Percentiles rank a stretch among this genome's conserved stretches.
These are phyloP conservation scores for Hirtodrosophila histrioides DNA, from an alignment of 2,888 invertebrate genomes.

Conservation along the genomic window DNA sequence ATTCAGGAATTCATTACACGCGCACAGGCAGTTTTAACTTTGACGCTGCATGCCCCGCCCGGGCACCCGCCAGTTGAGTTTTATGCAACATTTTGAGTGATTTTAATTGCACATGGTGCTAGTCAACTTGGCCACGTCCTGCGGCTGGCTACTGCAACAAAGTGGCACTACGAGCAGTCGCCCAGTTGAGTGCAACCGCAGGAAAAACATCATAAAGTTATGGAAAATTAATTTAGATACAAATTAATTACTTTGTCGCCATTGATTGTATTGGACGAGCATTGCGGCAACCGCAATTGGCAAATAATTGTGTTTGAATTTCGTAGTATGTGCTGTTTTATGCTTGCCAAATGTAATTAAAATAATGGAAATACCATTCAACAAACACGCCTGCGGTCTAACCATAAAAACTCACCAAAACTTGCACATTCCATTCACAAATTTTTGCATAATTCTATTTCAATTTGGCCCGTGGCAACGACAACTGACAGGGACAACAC, in stretches of 20 bases:
- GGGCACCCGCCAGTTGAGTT: slow-evolving; percentile 3
- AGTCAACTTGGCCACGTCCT: slow-evolving; percentile 23
- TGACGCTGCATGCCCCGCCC: slow-evolving; percentile 1
- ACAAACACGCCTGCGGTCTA: slow-evolving; percentile 57
- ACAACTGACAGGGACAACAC: slow-evolving; percentile 18
- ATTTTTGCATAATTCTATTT: slow-evolving; percentile 44
- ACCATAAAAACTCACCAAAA: slow-evolving; percentile 51
- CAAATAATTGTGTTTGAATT: slow-evolving; percentile 67
- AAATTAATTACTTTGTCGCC: slow-evolving; percentile 49
- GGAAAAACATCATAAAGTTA: slow-evolving; percentile 61
- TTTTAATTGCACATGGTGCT: slow-evolving; percentile 57
- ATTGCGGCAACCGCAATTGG: slow-evolving; percentile 67
- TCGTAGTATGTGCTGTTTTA: slow-evolving; percentile 1
- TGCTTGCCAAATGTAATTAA: slow-evolving; percentile 69
- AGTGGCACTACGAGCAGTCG: slow-evolving; percentile 4
- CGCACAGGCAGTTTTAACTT: slow-evolving; percentile 47
- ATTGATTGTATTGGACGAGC: slow-evolving; percentile 17
- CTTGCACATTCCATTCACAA: slow-evolving; percentile 26
- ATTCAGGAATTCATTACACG: slow-evolving; percentile 73
- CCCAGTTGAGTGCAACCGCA: slow-evolving; percentile 43
- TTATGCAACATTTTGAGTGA: slow-evolving; percentile 52
- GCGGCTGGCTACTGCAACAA: slow-evolving; percentile 12
- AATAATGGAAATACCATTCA: slow-evolving; percentile 66
- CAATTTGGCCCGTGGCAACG: slow-evolving; percentile 21
- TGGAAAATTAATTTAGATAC: slow-evolving; percentile 70